Evolutionary conservation across 92 coral and sea anemone species (phyloP).

Genomic region (Pocillopora meandrina): DNA sequence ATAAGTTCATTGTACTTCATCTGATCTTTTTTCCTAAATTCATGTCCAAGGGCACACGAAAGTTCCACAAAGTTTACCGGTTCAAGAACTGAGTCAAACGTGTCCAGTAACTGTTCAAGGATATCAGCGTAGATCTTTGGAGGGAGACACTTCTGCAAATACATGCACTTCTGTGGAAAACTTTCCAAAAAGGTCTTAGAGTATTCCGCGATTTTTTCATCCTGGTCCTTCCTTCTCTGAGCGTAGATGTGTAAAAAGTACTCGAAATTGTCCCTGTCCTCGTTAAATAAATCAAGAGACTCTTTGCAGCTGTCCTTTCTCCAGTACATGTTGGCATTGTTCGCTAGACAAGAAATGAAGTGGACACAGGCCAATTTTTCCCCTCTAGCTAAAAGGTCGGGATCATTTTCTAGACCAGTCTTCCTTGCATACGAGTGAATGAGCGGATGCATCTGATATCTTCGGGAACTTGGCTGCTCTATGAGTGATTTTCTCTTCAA

Average conservation of each 20-base stretch:
- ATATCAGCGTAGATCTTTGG: background rate
- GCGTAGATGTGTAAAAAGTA: background rate
- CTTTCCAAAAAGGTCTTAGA: background rate
- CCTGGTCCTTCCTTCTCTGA: background rate
- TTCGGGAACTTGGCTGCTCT: background rate
- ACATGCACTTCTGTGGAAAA: slow-evolving; percentile 15
- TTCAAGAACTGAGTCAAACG: background rate
- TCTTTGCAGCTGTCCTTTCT: slow-evolving; percentile 39
- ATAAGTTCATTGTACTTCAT: slow-evolving; percentile 18
- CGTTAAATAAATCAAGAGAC: slow-evolving; percentile 22
- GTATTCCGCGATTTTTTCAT: background rate
- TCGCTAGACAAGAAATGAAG: slow-evolving; percentile 7
- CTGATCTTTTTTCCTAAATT: slow-evolving; percentile 19
- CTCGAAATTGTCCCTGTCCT: slow-evolving; percentile 40
- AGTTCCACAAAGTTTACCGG: slow-evolving; percentile 19
- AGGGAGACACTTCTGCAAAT: slow-evolving; percentile 27
- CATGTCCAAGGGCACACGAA: slow-evolving; percentile 35
- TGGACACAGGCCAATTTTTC: slow-evolving; percentile 20
- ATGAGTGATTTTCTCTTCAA: background rate
- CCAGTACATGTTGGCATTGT: slow-evolving; percentile 35
- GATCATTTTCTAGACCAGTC: background rate
- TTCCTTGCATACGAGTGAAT: slow-evolving; percentile 15
- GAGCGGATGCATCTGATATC: slow-evolving; percentile 20
- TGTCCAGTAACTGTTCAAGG: background rate
- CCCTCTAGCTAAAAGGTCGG: background rate